Base-by-base conservation (phyloP, 1,140 invertebrate species). In the Latrodectus geometricus region DNA sequence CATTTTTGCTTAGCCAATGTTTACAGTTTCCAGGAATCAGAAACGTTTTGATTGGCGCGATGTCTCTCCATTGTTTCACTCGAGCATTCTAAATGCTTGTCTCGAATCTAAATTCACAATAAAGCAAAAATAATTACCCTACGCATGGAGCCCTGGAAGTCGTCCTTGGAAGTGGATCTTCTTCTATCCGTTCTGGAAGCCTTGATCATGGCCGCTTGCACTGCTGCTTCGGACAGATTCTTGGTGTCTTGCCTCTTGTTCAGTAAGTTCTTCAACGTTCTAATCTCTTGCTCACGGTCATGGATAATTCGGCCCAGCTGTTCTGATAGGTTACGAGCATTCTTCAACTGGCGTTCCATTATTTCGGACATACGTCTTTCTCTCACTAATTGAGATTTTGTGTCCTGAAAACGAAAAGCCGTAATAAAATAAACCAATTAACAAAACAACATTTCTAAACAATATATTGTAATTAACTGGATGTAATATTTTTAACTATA, bases 341-440 rank as follows among this genome's bases (percentile, higher is more conserved):
- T 86, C 49, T 86, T 86, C 8, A 86, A 50, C 50, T 86, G 74
- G 0, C 74, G 49, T 56, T 86, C 74, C 74, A 86, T 70, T 8
- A 86, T 86, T 21, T 86, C 83, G 9, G 83, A 86, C 83, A 86
- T 86, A 9, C 83, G 83, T 15, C 83, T 23, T 50, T 86, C 83
- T 15, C 83, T 73, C 8, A 86, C 83, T 9, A 86, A 61, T n/a
- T 86, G 83, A 17, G 74, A 78, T 61, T 86, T 86, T 15, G 83
- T 86, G 74, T 86, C 83, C 83, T 78, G 75, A 1, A 73, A 74
- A 61, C 14, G 11, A 61, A 61, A 61, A 11, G 8, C 35, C 35
- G 35, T 35, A 5, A 35, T 35, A 35, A 35, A 35, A 35, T 35
- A 3, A 3, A 35, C 5, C 35, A 35, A 5, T 35, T 35, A 35